These are phyloP conservation scores for Crossaster papposus DNA, from an alignment of 53 echinoderm and acorn worm species.

Conservation along the genomic window DNA sequence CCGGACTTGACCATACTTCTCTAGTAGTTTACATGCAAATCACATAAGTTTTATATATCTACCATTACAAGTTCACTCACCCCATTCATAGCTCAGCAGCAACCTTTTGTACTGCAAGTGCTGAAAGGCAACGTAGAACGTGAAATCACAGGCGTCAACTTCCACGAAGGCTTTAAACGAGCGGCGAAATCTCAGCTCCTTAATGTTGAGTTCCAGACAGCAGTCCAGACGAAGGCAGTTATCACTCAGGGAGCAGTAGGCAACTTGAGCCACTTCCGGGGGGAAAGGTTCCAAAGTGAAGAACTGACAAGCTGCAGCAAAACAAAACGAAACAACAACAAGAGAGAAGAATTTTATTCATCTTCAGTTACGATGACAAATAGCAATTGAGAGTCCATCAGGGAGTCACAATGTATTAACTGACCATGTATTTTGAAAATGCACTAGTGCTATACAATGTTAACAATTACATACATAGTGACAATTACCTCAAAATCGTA, in stretches of 20 bases:
- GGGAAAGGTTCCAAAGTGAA: slow-evolving; percentile 26
- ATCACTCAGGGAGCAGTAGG: slow-evolving; percentile 43
- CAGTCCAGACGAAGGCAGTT: slow-evolving; percentile 51
- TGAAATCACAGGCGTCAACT: slow-evolving; percentile 42
- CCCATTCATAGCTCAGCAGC: slow-evolving; percentile 46
- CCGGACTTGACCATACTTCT: too few relatives aligned
- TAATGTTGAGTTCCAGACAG: slow-evolving; percentile 45
- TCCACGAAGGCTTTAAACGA: slow-evolving; percentile 48
- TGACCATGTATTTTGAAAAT: background rate
- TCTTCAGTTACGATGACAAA: too few relatives aligned
- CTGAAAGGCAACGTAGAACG: slow-evolving; percentile 32
- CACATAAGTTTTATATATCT: too few relatives aligned
- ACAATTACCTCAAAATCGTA: too few relatives aligned
- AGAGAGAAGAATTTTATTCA: too few relatives aligned
- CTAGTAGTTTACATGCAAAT: too few relatives aligned
- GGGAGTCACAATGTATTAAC: background rate
- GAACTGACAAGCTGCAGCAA: slow-evolving; percentile 7
- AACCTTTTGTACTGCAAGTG: slow-evolving; percentile 27
- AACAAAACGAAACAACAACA: background rate
- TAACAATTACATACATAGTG: too few relatives aligned
- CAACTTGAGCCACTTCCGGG: background rate
- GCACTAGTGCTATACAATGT: too few relatives aligned
- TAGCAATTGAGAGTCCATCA: background rate
- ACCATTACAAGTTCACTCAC: too few relatives aligned
- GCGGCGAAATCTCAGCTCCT: background rate